Evolutionary conservation across 2,888 invertebrate genomes (phyloP).

Genomic region (Agrochola lychnidis): DNA sequence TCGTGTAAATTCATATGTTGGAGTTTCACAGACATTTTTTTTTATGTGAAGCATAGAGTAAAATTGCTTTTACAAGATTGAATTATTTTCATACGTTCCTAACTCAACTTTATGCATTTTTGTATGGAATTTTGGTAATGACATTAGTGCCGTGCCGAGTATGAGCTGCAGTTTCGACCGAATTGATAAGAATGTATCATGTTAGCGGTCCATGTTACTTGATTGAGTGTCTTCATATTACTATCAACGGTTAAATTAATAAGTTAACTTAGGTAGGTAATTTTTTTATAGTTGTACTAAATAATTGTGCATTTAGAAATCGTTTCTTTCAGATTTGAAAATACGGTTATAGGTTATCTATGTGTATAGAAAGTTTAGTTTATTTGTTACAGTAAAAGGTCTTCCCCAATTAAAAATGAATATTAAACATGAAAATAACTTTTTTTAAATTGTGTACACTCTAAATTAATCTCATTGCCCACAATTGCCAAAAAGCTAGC

Average conservation of each 20-base stretch:
- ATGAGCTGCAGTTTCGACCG: background rate
- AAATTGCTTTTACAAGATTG: slow-evolving; percentile 33
- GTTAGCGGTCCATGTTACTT: background rate
- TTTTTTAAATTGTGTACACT: slow-evolving; percentile 1
- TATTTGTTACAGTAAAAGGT: background rate
- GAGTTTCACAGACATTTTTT: slow-evolving; percentile 36
- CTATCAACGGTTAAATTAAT: background rate
- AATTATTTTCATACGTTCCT: slow-evolving; percentile 25
- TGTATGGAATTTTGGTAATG: background rate
- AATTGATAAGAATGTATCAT: background rate
- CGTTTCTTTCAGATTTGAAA: background rate
- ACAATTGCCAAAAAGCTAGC: slow-evolving; percentile 53
- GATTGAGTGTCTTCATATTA: background rate
- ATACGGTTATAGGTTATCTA: too few species aligned
- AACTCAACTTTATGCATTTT: background rate
- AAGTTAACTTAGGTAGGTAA: background rate
- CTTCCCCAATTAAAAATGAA: background rate
- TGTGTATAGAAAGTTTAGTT: background rate
- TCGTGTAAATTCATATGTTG: slow-evolving; percentile 34
- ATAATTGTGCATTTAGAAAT: background rate
- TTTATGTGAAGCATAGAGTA: slow-evolving; percentile 2
- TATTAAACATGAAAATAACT: slow-evolving; percentile 1
- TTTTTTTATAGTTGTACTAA: background rate
- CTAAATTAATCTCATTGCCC: slow-evolving; percentile 36
- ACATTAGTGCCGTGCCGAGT: background rate